These are phyloP conservation scores for Brienomyrus brachyistius DNA, from an alignment of 2,113 vertebrate species.

Conservation along the genomic window DNA sequence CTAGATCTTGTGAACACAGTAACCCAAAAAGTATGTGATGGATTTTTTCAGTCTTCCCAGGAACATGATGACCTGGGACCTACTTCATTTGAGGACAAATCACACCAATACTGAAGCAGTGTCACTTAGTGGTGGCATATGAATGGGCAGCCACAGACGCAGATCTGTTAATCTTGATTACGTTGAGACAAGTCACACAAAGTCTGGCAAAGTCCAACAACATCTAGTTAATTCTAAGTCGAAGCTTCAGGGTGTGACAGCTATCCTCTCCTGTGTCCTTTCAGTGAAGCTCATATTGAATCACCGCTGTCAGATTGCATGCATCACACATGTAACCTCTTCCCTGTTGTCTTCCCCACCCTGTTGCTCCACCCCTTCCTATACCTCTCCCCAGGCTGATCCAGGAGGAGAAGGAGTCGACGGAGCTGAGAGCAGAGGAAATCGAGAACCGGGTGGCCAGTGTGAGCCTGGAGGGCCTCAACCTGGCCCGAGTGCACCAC, in stretches of 20 bases:
- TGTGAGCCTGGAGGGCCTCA: constrained; percentile 91
- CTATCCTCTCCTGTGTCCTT: neutral
- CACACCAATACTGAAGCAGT: neutral
- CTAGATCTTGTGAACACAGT: neutral
- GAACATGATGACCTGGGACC: neutral
- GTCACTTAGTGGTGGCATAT: neutral
- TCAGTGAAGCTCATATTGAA: neutral
- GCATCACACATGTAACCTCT: neutral
- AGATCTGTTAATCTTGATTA: neutral
- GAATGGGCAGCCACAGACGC: neutral
- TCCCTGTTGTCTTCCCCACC: neutral
- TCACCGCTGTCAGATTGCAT: neutral
- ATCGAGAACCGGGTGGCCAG: constrained; percentile 96
- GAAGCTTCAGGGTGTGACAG: neutral
- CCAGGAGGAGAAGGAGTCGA: constrained; percentile 97
- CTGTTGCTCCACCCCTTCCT: neutral
- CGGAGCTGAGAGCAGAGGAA: constrained; percentile 92
- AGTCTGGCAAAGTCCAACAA: neutral
- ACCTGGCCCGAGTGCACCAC: constrained; percentile 86
- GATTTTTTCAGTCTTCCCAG: neutral
- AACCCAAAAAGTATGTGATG: neutral
- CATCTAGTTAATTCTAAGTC: neutral
- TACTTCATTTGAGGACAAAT: neutral
- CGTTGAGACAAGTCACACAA: neutral
- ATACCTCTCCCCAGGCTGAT: constrained; percentile 69